A percentile compares a stretch with the other conserved stretches of the same genome.
phyloP scores from a whole-genome alignment of 2,113 vertebrate genomes.

The Catharus bicknelli region DNA sequence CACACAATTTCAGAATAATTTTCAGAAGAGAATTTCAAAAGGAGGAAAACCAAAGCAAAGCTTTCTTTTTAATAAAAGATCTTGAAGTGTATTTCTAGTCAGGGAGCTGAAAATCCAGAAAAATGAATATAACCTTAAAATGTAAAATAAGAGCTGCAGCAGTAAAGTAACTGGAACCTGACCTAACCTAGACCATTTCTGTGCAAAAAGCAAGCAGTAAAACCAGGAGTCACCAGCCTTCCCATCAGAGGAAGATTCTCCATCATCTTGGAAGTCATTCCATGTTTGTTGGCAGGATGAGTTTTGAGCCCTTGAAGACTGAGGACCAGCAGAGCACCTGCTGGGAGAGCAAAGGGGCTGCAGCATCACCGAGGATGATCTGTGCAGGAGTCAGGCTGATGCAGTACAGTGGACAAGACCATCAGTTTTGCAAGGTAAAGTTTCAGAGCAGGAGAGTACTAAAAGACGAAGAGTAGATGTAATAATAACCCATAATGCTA shows the following conservation, averaged over 20 bases:
- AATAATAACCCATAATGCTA: background rate
- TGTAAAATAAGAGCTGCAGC: background rate
- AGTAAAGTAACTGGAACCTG: background rate
- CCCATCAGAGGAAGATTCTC: background rate
- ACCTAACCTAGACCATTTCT: background rate
- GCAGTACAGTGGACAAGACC: too few relatives aligned
- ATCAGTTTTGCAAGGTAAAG: background rate
- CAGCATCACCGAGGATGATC: accelerated
- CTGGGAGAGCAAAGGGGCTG: background rate
- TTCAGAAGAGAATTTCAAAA: background rate
- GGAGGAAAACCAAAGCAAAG: background rate
- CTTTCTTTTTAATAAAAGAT: background rate
- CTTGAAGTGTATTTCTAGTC: background rate
- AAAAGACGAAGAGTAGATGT: background rate
- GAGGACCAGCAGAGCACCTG: background rate
- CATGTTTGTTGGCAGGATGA: background rate
- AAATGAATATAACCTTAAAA: background rate
- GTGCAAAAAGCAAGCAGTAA: background rate
- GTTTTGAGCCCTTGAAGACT: background rate
- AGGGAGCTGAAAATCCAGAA: background rate
- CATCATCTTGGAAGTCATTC: background rate
- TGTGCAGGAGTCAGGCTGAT: background rate
- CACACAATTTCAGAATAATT: background rate
- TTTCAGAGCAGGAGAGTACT: background rate
- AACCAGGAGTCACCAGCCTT: background rate